These are phyloP conservation scores for Parus major DNA, from an alignment of 2,113 vertebrate genomes.

Conservation along the genomic window DNA sequence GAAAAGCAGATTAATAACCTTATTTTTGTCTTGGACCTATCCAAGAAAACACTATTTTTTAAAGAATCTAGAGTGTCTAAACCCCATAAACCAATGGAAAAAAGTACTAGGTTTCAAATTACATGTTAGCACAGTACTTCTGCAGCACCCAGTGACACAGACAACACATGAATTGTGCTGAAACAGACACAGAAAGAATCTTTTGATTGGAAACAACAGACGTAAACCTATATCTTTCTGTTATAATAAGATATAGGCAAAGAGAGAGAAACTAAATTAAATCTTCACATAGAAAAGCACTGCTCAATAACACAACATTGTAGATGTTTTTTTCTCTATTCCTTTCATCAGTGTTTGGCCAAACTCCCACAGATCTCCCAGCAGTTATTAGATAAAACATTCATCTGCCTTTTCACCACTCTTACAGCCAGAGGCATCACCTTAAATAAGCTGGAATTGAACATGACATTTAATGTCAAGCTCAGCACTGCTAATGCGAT, in stretches of 20 bases:
- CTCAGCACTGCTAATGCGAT: slow-evolving; percentile 52
- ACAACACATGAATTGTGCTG: not conserved
- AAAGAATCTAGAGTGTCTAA: not conserved
- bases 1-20: not conserved
- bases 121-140: not conserved
- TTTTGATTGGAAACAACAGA: not conserved
- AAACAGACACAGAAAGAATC: not conserved
- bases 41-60: not conserved
- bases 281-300: not conserved
- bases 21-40: not conserved
- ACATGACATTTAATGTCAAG: slow-evolving; percentile 50
- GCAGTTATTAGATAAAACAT: slow-evolving; percentile 65
- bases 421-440: slow-evolving; percentile 29
- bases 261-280: not conserved
- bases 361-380: slow-evolving; percentile 23
- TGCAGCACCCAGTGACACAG: not conserved
- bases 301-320: not conserved
- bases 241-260: not conserved
- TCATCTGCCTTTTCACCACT: slow-evolving; percentile 50
- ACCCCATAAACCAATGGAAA: not conserved
- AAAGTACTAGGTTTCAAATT: not conserved
- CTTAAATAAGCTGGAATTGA: slow-evolving; percentile 47
- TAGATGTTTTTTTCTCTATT: not conserved
- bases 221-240: not conserved
- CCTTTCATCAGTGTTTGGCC: slow-evolving; percentile 15